These are phyloP conservation scores for Drosophila nigromelanica DNA, from an alignment of 1,140 invertebrate genomes.

Conservation along the genomic window DNA sequence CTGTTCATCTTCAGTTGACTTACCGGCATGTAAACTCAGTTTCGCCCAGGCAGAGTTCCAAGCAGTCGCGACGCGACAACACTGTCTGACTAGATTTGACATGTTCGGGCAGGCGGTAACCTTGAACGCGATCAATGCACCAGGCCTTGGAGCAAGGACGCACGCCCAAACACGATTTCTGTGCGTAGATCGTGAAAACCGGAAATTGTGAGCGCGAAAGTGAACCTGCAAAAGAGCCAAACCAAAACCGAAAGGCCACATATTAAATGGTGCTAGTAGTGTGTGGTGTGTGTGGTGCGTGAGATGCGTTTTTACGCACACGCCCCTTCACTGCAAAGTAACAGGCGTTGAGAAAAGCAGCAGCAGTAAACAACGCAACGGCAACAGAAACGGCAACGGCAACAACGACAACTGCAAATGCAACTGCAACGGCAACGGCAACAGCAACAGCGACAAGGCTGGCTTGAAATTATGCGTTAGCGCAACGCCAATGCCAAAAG, in stretches of 20 bases:
- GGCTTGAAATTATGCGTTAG: constrained; percentile 73
- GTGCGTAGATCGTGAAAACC: constrained; percentile 97
- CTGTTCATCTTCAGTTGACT: constrained; percentile 78
- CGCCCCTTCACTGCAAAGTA: constrained; percentile 82
- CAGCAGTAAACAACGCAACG: too few species aligned
- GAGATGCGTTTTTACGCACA: constrained; percentile 75
- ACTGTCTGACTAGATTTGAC: constrained; percentile 90
- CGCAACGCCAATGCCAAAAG: constrained; percentile 71
- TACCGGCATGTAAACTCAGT: constrained; percentile 95
- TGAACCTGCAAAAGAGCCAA: constrained; percentile 87
- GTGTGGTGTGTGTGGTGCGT: constrained; percentile 57
- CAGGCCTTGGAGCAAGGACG: constrained; percentile 94
- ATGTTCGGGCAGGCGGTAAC: constrained; percentile 90
- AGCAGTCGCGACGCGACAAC: constrained; percentile 92
- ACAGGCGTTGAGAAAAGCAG: constrained; percentile 80
- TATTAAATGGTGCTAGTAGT: constrained; percentile 55
- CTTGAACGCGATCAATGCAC: constrained; percentile 96
- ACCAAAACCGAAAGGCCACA: constrained; percentile 17
- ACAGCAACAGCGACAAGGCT: constrained; percentile 51
- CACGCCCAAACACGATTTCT: constrained; percentile 95
- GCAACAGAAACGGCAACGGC: constrained; percentile 31
- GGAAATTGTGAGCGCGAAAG: constrained; percentile 96
- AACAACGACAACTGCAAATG: constrained; percentile 1
- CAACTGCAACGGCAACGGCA: constrained; percentile 29
- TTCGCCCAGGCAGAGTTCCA: constrained; percentile 94